These are phyloP conservation scores for Leptopterna dolabrata DNA, from an alignment of 2,888 invertebrate species.

Conservation along the genomic window DNA sequence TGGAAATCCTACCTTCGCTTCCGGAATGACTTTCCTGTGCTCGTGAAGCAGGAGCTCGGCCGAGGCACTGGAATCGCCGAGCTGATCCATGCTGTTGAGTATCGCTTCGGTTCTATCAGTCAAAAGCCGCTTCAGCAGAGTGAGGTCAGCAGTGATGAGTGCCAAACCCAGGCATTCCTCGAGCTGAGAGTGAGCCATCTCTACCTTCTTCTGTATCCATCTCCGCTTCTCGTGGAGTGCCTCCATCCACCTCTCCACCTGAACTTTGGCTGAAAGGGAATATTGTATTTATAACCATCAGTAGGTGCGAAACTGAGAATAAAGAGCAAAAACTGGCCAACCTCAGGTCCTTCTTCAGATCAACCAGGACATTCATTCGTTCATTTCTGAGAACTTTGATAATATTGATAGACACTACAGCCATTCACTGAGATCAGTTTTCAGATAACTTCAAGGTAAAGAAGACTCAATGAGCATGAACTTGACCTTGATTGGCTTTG, in stretches of 20 bases:
- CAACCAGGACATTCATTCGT: too few species aligned
- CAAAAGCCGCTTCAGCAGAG: conserved; percentile 73
- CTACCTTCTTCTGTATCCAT: conserved; percentile 76
- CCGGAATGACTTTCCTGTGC: conserved; percentile 76
- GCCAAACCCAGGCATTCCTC: conserved; percentile 83
- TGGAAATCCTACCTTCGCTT: conserved; percentile 72
- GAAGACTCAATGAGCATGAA: too few species aligned
- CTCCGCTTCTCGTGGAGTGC: conserved; percentile 80
- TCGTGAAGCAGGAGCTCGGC: conserved; percentile 77
- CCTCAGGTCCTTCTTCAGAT: too few species aligned
- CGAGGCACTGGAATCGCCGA: conserved; percentile 79
- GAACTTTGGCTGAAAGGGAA: conserved; percentile 71
- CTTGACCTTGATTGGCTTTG: too few species aligned
- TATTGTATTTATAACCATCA: background rate
- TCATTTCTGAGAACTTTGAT: too few species aligned
- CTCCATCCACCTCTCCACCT: conserved; percentile 81
- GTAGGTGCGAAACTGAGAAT: too few species aligned
- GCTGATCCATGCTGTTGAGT: conserved; percentile 71
- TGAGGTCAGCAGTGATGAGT: conserved; percentile 78
- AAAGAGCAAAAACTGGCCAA: too few species aligned
- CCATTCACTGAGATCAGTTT: too few species aligned
- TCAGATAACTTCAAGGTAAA: too few species aligned
- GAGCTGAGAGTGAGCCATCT: conserved; percentile 77
- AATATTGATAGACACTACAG: too few species aligned
- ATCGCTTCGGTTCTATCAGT: conserved; percentile 71